Base-by-base conservation (phyloP, 2,888 invertebrate species). In the Steinernema carpocapsae region DNA sequence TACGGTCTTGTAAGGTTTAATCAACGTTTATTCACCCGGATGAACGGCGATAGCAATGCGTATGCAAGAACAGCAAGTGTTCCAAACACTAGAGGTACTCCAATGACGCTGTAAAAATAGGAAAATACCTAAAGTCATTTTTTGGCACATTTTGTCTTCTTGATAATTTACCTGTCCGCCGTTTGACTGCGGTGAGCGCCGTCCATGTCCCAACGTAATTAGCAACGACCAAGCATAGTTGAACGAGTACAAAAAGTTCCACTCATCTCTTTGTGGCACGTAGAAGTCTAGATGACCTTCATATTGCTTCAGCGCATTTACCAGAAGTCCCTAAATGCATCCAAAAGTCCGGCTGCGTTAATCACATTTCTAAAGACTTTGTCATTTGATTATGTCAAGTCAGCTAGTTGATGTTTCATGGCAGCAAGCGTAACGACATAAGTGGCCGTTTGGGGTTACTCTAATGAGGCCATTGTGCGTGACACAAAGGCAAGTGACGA, bases 211-310 rank as follows among this genome's bases (percentile, higher is more conserved):
- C 24, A 86, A 70, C 7, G 86, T 86, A 19, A 84, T 77, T n/a
- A 86, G 77, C 17, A 85, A 78, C 7, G 83, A 82, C 78, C 82
- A 85, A 48, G 85, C 85, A 71, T 84, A 86, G 77, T 83, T 85
- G 76, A 86, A 79, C 10, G 83, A 84, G 75, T 80, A 81, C 22
- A 78, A 24, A 73, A 84, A 78, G 3, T 81, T 78, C 86, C 86
- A 86, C 73, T 81, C 83, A 2, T 75, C 72, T 14, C 48, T 14
- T 12, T 59, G 10, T n/a, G 77, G 78, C 7, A 64, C n/a, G 29
- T 48, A n/a, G 7, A 46, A 7, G 24, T 76, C 72, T n/a, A 83
- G 72, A 37, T 79, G 76, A n/a, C 77, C 79, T 72, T 84, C 84
- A 56, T 83, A 84, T 43, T 78, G 70, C 74, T 81, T 82, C 72